A percentile compares a stretch with the other conserved stretches of the same genome.
These are phyloP conservation scores for Phragmatobia fuliginosa DNA, from an alignment of 2,888 invertebrate genomes.

Conservation along the genomic window DNA sequence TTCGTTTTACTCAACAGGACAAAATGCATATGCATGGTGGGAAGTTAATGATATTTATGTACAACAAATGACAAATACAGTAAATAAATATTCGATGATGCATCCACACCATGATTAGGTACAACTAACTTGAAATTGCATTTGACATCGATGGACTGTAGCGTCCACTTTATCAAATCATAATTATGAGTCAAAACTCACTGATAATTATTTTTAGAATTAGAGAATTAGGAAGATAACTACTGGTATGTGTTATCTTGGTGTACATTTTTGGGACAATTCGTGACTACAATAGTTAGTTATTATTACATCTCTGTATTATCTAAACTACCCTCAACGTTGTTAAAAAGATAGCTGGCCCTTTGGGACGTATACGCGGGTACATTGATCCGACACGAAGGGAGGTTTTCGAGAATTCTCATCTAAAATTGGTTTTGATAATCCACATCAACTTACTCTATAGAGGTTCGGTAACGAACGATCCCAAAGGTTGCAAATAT, in stretches of 20 bases:
- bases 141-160: too few species aligned
- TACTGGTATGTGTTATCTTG: background rate
- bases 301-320: background rate
- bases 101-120: too few species aligned
- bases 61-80: background rate
- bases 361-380: constrained; percentile 5
- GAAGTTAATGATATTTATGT: too few species aligned
- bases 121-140: too few species aligned
- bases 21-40: too few species aligned
- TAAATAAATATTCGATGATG: background rate
- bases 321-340: background rate
- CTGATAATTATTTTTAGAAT: background rate
- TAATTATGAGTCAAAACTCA: background rate
- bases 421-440: constrained; percentile 1
- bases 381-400: background rate
- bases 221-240: background rate
- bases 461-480: background rate
- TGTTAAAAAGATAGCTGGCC: constrained; percentile 5
- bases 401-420: background rate
- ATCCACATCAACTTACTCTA: background rate
- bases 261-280: background rate
- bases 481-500: background rate
- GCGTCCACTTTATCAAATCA: background rate
- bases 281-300: background rate
- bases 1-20: background rate